Evolutionary conservation across 2,797 vertebrate genomes (phyloP), one percentile per base, ranked within the genome.

Genomic region (Microctenopoma steveboyesi): DNA sequence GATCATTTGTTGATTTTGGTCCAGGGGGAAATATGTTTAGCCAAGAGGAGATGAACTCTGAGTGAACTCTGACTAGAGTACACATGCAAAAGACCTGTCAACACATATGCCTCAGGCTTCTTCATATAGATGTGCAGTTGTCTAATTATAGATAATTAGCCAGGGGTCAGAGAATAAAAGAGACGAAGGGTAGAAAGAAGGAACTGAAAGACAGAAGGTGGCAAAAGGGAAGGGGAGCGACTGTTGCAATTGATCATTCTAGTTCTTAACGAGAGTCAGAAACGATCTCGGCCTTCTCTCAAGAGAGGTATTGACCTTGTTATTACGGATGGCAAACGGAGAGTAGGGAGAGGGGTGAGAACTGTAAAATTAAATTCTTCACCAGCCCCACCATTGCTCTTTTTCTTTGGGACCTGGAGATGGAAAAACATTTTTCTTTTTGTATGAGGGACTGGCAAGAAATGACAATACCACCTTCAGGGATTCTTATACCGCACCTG

Each of bases 61-160:
- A 64, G 75, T 91, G 89, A 92, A 91, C 91, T 73, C 43, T 1
- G 18, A 59, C 66, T 68, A 53, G 45, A 79, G 57, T 27, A 79
- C 73, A 81, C 82, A 79, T 25, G 49, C 54, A 39, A 79, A 76
- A 68, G 65, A 79, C 75, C 82, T 88, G 79, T 91, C 78, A 85
- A 76, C 87, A 84, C 80, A 39, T 80, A 22, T n/a, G 4, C 9
- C 40, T 50, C 50, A 72, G 71, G 79, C 84, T 68, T 78, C 81
- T 83, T 57, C 13, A 71, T 83, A 83, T 79, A 82, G 76, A 80
- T 57, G 56, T 48, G 85, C 86, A 91, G 87, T 91, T 90, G 81
- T 83, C 87, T 93, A 88, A 92, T 91, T 91, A 68, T 83, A 88
- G 81, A 89, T 88, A 84, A 89, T 90, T 83, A 79, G 84, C 69